Base-by-base conservation (phyloP, 2,113 vertebrate species). In the Azemiops feae region DNA sequence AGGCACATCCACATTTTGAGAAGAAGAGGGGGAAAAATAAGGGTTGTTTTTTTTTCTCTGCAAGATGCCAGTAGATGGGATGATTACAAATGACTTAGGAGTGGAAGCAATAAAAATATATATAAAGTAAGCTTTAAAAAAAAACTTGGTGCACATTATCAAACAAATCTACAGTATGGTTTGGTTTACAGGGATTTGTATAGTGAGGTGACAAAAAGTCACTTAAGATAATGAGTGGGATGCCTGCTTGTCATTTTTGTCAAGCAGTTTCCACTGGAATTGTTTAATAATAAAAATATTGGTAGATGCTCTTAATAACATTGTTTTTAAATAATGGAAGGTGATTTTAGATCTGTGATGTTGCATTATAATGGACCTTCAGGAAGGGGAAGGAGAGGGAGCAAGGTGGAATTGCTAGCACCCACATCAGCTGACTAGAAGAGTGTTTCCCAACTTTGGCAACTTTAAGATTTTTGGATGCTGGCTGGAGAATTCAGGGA, bases 1-100 rank as follows among this genome's bases (percentile, higher is more conserved):
- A 98, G 96, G 97, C 98, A 98, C 96, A 96, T 97, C 96, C 97
- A 97, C 97, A 95, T 98, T 98, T 98, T 98, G 98, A 98, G 97
- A 96, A 97, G 57, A 60, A 39, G n/a, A 16, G 30, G 45, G n/a
- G 2, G 8, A 20, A 30, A 97, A 69, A 96, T 97, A 96, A 97
- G 96, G 97, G 93, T 20, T 92, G 94, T 95, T 92, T 54, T 43
- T 87, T 94, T 96, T 94, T 89, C 55, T 91, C n/a, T 57, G 53
- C 69, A 60, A 94, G 74, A 97, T 97, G 97, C 96, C 95, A 97
- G 92, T 94, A 89, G 52, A 85, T 39, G 4, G 1, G 69, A 90
- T 91, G 96, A 94, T 50, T 47, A 54, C 50, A 50, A 85, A 53
- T 92, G 85, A 92, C 91, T 20, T 45, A 20, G n/a, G 60, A 47